Conservation (phyloP, 2,113 vertebrate genomes). For the Glareola pratincola region DNA sequence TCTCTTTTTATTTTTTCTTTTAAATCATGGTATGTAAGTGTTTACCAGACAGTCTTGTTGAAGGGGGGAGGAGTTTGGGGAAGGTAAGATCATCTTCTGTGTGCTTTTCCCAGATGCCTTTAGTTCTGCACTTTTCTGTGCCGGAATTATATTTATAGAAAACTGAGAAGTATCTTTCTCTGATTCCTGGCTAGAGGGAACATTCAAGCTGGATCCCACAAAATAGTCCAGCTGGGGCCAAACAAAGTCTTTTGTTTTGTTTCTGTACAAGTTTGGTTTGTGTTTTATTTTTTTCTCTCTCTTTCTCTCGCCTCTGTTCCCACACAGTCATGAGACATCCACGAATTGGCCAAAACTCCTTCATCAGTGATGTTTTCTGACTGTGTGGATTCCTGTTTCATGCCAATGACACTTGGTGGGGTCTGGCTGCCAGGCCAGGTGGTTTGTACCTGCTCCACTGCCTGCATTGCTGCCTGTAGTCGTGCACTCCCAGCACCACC, state of each 20-base stretch:
- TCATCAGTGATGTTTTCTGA: neutral
- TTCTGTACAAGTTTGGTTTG: neutral
- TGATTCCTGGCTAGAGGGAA: neutral
- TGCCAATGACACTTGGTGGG: neutral
- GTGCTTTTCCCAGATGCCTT: neutral
- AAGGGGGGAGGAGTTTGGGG: too few relatives aligned
- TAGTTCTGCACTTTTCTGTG: neutral
- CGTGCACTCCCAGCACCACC: neutral
- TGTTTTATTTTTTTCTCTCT: neutral
- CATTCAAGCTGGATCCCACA: neutral
- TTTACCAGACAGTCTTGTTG: neutral
- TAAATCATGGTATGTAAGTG: neutral
- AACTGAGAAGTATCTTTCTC: neutral
- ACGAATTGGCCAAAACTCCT: neutral
- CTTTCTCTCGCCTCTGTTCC: neutral
- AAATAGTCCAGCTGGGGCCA: neutral
- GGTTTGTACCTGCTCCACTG: neutral
- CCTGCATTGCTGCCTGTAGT: neutral
- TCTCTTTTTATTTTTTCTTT: neutral
- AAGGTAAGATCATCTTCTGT: neutral
- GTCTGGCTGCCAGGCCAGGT: neutral
- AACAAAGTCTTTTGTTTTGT: neutral
- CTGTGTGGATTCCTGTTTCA: neutral
- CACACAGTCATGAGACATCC: neutral
- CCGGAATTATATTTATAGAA: neutral